Evolutionary conservation across 1,140 invertebrate species (phyloP), one percentile per base, ranked within the genome.

Genomic region (Zaprionus ghesquierei): DNA sequence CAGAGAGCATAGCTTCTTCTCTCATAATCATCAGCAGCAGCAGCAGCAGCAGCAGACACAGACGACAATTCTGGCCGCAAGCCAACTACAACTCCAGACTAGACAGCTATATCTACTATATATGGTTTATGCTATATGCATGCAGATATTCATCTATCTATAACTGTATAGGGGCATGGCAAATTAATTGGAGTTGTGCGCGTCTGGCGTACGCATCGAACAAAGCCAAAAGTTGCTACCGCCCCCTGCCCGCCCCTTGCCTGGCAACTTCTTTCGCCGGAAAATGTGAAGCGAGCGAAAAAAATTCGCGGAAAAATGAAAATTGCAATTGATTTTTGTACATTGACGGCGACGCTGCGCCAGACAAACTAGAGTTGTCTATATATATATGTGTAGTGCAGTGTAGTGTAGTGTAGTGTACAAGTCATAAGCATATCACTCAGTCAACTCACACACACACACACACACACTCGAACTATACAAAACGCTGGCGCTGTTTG

Each of bases 111-210:
- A 60, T 51, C 13, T 60, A 50, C 50, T 44, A 38, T 15, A 64
- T 59, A 41, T 41, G 35, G 9, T 56, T 46, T 61, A 55, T 23
- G 31, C 27, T 54, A 29, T 33, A 56, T 53, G 18, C 25, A n/a
- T n/a, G n/a, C n/a, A n/a, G n/a, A 69, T 38, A 62, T 46, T 25
- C 58, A 53, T 70, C 25, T 54, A 69, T 53, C 18, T 60, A 66
- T 72, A 72, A 10, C 44, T 68, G 29, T 56, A 31, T 58, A 31
- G 23, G 49, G 8, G 8, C 53, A 46, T 58, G 61, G 63, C 74
- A 54, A 77, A 60, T 86, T 85, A 85, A 85, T 86, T 85, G 62
- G 61, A 81, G 58, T 75, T 75, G n/a, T n/a, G n/a, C 75, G n/a
- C 5, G 78, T 70, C 29, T 69, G 51, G n/a, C 51, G 9, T 22